Evolutionary conservation across 1,140 invertebrate genomes (phyloP), one percentile per base, ranked within the genome.

Genomic region (Melanaphis sacchari): DNA sequence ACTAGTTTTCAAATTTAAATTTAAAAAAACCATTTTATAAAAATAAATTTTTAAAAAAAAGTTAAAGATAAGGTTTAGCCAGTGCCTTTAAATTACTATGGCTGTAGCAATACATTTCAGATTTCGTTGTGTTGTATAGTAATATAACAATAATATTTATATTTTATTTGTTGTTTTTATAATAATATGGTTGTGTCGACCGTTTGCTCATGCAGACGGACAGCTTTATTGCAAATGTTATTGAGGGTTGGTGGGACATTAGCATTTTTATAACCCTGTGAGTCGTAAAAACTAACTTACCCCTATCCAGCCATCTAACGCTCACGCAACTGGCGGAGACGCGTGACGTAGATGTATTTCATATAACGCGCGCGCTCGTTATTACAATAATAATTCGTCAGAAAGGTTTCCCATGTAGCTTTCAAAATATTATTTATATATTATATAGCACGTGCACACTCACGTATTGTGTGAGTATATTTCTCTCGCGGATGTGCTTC

Each of bases 391-490:
- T 87, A 46, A 54, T 54, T 90, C 52, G 38, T 59, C 88, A 40
- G 36, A 90, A 90, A 66, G 89, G 89, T 90, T 90, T 90, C 49
- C 40, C 89, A 40, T 90, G 89, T 90, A 90, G 38, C 59, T 54
- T 38, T 89, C n/a, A 26, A 89, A 89, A n/a, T 76, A n/a, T 76
- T 76, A 76, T 76, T 76, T 76, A 76, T 76, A 76, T n/a, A 76
- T 76, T 76, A 76, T 76, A 76, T n/a, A 76, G 38, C 2, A 85
- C 82, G 40, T 26, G 38, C 31, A 84, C 82, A 8, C 85, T 22
- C 18, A 22, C 31, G 38, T 84, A 26, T 41, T 84, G 38, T 40
- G 31, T 76, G 59, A n/a, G 31, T 76, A 76, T 76, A n/a, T 76
- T 66, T 38, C 22, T 22, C 22, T 21, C 36, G 36, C 36, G 76